A percentile compares a stretch with the other conserved stretches of the same genome.
These are phyloP conservation scores for Eupeodes luniger DNA, from an alignment of 2,888 invertebrate species.

Conservation along the genomic window DNA sequence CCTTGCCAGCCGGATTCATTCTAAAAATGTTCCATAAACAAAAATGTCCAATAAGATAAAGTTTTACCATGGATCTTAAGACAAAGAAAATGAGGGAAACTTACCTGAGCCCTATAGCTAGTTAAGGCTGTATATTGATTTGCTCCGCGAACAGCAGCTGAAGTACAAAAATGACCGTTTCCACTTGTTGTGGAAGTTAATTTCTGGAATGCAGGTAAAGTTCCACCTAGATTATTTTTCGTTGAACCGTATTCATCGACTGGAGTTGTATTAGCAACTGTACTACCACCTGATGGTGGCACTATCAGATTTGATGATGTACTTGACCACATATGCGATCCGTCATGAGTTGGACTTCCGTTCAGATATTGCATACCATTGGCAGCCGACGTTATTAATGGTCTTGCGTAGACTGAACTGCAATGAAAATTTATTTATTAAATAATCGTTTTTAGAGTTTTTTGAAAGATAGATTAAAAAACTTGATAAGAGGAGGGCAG, in stretches of 20 bases:
- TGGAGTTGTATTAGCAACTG: constrained; percentile 76
- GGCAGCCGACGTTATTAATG: constrained; percentile 81
- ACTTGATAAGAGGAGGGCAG: constrained; percentile 37
- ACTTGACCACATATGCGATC: constrained; percentile 78
- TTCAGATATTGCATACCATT: constrained; percentile 82
- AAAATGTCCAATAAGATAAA: constrained; percentile 1
- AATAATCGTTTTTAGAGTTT: constrained; percentile 50
- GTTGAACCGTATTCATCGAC: constrained; percentile 82
- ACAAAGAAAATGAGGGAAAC: constrained; percentile 52
- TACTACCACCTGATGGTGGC: constrained; percentile 65
- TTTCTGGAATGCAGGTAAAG: constrained; percentile 83
- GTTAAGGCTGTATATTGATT: constrained; percentile 81
- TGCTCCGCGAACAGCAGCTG: constrained; percentile 74
- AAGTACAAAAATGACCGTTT: constrained; percentile 77
- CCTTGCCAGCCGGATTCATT: constrained; percentile 80
- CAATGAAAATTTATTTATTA: constrained; percentile 66
- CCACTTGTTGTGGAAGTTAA: constrained; percentile 78
- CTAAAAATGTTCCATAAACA: constrained; percentile 72
- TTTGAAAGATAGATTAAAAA: constrained; percentile 34
- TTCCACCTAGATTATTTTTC: constrained; percentile 80
- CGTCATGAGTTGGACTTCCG: constrained; percentile 77
- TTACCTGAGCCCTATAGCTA: constrained; percentile 82
- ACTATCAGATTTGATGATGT: constrained; percentile 78
- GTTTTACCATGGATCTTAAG: constrained; percentile 20
- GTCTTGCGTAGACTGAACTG: constrained; percentile 83